A percentile compares a stretch with the other conserved stretches of the same genome.
phyloP scores from a whole-genome alignment of 2,113 vertebrate species.

The Gallinago undulata region DNA sequence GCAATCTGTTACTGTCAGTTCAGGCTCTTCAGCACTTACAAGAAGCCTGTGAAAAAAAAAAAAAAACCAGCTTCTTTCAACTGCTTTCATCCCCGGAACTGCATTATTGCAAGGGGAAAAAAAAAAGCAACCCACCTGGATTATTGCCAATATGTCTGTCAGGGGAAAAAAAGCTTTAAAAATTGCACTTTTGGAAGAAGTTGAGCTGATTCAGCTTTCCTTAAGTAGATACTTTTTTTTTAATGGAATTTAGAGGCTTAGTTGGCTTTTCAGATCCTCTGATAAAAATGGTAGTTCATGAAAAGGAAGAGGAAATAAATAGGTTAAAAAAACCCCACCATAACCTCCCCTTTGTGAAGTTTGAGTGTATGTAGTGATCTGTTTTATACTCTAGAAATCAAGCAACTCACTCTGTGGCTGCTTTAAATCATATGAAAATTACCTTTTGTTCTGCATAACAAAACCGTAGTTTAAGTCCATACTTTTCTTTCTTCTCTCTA shows the following conservation, averaged over 20 bases:
- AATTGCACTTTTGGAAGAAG: neutral
- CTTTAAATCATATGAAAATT: neutral
- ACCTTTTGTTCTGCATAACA: neutral
- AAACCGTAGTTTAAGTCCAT: neutral
- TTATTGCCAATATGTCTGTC: neutral
- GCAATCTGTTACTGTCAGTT: neutral
- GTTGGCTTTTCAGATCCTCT: neutral
- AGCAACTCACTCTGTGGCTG: neutral
- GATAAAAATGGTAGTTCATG: neutral
- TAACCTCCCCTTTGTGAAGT: neutral
- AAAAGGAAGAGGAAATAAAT: neutral
- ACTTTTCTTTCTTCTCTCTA: neutral
- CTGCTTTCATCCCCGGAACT: neutral
- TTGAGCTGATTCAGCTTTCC: slow-evolving; percentile 26
- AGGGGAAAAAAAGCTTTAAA: neutral
- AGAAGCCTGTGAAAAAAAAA: neutral
- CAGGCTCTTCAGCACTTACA: neutral
- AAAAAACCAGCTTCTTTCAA: neutral
- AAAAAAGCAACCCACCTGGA: neutral
- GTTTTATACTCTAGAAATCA: neutral
- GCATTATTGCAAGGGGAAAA: neutral
- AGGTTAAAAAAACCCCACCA: neutral
- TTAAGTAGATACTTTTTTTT: neutral
- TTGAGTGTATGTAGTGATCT: neutral
- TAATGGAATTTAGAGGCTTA: neutral